Conservation (phyloP, 2,113 vertebrate species). For the Drymodes brunneopygia region DNA sequence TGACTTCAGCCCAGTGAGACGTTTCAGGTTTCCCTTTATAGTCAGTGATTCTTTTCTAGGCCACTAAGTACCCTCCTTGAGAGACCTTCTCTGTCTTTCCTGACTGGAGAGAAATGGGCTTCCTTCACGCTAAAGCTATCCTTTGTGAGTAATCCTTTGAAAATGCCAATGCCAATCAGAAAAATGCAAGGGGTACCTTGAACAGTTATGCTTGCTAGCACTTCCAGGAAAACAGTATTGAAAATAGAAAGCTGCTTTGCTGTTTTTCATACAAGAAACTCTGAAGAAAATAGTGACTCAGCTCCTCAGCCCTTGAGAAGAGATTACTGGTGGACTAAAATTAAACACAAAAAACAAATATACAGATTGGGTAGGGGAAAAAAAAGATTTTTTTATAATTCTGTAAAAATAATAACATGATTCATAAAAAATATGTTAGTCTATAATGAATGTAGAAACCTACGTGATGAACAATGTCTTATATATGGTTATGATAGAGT, state of each 20-base stretch:
- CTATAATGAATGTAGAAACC: background rate
- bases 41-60: background rate
- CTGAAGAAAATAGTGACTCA: conserved; percentile 6
- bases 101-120: background rate
- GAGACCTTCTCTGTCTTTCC: background rate
- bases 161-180: background rate
- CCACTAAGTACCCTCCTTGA: background rate
- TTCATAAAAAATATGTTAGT: background rate
- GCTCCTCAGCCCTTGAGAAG: background rate
- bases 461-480: background rate
- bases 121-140: background rate
- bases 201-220: background rate
- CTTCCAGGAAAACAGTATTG: background rate
- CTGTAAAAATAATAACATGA: background rate
- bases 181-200: background rate
- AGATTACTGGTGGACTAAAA: background rate
- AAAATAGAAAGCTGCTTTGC: background rate
- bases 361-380: background rate
- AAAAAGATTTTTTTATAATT: background rate
- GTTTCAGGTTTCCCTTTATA: background rate
- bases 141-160: background rate
- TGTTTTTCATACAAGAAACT: background rate
- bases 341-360: background rate
- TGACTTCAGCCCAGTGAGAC: background rate
- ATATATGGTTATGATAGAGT: background rate